These are phyloP conservation scores for Serilophus lunatus DNA, from an alignment of 2,113 vertebrate genomes.

Conservation along the genomic window DNA sequence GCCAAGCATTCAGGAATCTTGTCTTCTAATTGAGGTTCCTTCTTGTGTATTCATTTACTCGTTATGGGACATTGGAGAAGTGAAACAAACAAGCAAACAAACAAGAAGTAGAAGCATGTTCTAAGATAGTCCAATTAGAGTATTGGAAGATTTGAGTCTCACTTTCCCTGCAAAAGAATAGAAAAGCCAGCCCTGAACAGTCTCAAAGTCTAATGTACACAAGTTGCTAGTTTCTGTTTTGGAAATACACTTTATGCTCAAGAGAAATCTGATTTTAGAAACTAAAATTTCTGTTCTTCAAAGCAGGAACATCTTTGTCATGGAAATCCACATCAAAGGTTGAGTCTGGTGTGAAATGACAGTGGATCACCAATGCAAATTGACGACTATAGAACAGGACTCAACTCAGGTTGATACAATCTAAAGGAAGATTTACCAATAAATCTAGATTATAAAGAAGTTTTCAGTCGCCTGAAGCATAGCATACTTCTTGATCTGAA, in stretches of 20 bases:
- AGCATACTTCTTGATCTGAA: background rate
- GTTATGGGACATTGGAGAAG: background rate
- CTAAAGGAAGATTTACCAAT: background rate
- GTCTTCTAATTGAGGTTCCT: background rate
- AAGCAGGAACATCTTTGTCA: background rate
- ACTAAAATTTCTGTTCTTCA: background rate
- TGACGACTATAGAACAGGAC: background rate
- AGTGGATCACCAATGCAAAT: background rate
- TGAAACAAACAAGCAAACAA: background rate
- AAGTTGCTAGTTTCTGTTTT: background rate
- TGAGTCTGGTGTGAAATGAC: background rate
- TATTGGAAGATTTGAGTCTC: background rate
- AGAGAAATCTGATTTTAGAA: background rate
- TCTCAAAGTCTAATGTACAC: background rate
- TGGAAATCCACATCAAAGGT: background rate
- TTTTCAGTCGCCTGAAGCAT: background rate
- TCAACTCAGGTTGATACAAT: background rate
- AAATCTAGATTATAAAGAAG: background rate
- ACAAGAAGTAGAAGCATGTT: rapidly evolving
- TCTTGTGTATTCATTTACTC: background rate
- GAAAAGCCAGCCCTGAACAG: background rate
- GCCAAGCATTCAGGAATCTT: background rate
- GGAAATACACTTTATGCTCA: background rate
- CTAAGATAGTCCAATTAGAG: background rate
- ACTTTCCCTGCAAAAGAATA: background rate